Evolutionary conservation across 2,888 invertebrate species (phyloP), one percentile per base, ranked within the genome.

Genomic region (Aricia artaxerxes): DNA sequence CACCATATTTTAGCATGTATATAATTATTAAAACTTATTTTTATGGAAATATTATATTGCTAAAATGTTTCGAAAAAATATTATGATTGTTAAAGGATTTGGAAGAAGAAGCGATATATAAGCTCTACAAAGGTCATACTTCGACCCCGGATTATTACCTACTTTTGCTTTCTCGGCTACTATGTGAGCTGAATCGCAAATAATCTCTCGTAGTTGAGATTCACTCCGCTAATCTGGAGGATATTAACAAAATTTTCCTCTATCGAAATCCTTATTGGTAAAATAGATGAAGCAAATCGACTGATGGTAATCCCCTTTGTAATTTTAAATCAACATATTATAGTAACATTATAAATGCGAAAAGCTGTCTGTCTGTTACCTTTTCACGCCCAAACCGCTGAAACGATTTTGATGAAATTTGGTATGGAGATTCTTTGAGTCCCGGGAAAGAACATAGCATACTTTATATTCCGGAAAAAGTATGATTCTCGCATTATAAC

Each of bases 131-230:
- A 44, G 24, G 73, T n/a, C 7, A 44, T 9, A 2, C 6, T 6
- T 73, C 6, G 40, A 73, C 6, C 38, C 38, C 64, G 72, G 72
- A 24, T 73, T 57, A 49, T 24, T 35, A 53, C 31, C 9, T 76
- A 53, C 53, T 73, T 73, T 73, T 24, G 40, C 73, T 73, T 44
- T 44, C 73, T 40, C 44, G 73, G 9, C 38, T 38, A 44, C 40
- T 73, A 40, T 73, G 44, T n/a, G 73, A 73, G 40, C 40, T 73
- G 73, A 73, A 73, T 73, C 9, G 1, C 24, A 73, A 73, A 73
- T 40, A n/a, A 73, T 73, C 4, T 40, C n/a, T 16, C 44, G 16
- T 44, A 73, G 40, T 73, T 44, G 40, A 44, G 44, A 73, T 73
- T 73, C 73, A 73, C 7, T 4, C 73, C n/a, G 73, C 9, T 73